A percentile compares a stretch with the other conserved stretches of the same genome.
phyloP scores from a whole-genome alignment of 2,113 vertebrate genomes.

The Rhinolophus sinicus region DNA sequence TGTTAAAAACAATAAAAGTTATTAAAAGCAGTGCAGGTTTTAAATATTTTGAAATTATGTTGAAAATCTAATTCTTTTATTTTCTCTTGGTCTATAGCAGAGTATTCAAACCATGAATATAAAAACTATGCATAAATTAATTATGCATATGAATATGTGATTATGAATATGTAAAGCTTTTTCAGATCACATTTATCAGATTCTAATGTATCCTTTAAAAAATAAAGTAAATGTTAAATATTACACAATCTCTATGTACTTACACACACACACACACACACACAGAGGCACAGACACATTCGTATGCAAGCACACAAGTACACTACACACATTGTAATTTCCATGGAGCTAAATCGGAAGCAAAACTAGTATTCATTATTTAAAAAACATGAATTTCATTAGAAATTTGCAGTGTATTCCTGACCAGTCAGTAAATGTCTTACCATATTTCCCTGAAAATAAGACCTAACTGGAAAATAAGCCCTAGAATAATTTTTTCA shows the following conservation, averaged over 20 bases:
- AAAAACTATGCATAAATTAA: conserved; percentile 26
- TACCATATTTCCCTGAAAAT: neutral
- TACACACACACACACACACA: neutral
- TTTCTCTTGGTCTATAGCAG: conserved; percentile 11
- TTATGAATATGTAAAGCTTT: conserved; percentile 7
- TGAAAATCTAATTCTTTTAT: neutral
- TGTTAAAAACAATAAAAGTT: conserved; percentile 76
- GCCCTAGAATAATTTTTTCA: too few relatives aligned
- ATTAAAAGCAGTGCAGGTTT: conserved; percentile 74
- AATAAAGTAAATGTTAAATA: neutral
- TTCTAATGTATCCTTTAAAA: neutral
- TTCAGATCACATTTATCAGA: neutral
- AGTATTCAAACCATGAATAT: conserved; percentile 38
- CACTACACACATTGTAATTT: neutral
- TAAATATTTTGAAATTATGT: conserved; percentile 66
- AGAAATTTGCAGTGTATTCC: neutral
- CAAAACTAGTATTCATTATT: neutral
- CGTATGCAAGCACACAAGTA: neutral
- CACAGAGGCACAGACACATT: neutral
- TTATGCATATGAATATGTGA: neutral
- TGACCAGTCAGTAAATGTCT: neutral
- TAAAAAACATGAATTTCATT: neutral
- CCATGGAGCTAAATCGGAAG: neutral
- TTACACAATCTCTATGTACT: neutral
- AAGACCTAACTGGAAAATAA: too few relatives aligned